Evolutionary conservation across 2,888 invertebrate species (phyloP), one percentile per base, ranked within the genome.

Genomic region (Venustoraphidia nigricollis): DNA sequence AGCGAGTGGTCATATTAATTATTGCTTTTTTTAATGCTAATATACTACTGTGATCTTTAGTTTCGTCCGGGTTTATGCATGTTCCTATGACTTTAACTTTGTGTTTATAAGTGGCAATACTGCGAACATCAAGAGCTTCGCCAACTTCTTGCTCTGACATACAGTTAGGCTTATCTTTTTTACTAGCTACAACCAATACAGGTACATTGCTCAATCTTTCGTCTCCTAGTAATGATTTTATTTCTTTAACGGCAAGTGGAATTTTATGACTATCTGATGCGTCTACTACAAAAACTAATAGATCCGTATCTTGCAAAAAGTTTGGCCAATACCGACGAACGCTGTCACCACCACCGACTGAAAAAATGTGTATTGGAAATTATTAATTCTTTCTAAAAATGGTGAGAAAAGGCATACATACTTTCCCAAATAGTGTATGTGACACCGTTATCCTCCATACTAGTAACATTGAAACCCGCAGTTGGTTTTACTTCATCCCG

Each of bases 281-380:
- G 55, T 67, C 67, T 45, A 67, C 65, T 53, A 67, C 63, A 54
- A 64, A 67, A 44, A 67, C 58, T 42, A 67, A 52, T n/a, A 67
- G 55, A 54, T 67, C 66, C n/a, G 66, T 66, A 48, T 67, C 66
- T 53, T 66, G 64, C 9, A 66, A 56, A 50, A 66, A 67, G 48
- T 62, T 65, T 14, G 56, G 56, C 66, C 66, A 67, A 50, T 65
- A 63, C 43, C 59, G 60, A 50, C 62, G 58, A 9, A 61, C 60
- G 10, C 58, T 59, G 41, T 61, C 61, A 10, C 61, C 53, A 41
- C 65, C 66, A 11, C 64, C 66, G 53, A 67, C 66, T 66, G 50
- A 10, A 52, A 54, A 49, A 47, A 35, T 48, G 44, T 43, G 34
- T 50, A 27, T 27, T 27, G 41, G n/a, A 37, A 36, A 36, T 45